Evolutionary conservation across 2,797 vertebrate species (phyloP).

Genomic region (Sphenopsis melanotis): DNA sequence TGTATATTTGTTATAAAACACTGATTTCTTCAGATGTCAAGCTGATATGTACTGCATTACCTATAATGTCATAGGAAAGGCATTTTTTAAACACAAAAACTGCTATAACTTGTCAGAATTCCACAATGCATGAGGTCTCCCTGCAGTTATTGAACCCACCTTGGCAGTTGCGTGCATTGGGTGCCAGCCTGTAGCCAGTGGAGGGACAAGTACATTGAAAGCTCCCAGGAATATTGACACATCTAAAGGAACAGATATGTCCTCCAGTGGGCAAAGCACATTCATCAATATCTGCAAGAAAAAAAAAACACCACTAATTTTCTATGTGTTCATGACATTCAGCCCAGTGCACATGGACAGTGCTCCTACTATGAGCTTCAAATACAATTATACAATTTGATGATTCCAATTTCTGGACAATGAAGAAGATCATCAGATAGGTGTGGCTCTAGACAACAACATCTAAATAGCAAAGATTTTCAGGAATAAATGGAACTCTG

Average conservation of each 20-base stretch:
- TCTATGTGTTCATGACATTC: not conserved
- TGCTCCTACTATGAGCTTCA: not conserved
- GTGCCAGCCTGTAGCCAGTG: constrained; percentile 84
- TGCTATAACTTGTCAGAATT: not conserved
- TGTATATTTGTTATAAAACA: not conserved
- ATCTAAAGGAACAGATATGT: constrained; percentile 95
- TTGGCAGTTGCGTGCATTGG: constrained; percentile 93
- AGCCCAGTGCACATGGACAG: accelerated
- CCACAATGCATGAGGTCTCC: not conserved
- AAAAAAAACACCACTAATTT: not conserved
- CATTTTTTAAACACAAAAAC: not conserved
- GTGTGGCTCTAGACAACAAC: not conserved
- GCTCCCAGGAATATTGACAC: constrained; percentile 89
- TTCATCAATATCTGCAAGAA: constrained; percentile 90
- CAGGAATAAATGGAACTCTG: not conserved
- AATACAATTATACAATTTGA: not conserved
- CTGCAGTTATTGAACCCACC: constrained; percentile 70
- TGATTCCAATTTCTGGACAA: not conserved
- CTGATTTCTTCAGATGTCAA: not conserved
- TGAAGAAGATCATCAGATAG: not conserved
- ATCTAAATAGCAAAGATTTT: not conserved
- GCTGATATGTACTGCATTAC: not conserved
- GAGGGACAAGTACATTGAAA: constrained; percentile 92
- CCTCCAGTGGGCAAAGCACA: constrained; percentile 94
- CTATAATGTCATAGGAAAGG: not conserved